Evolutionary conservation across 2,888 invertebrate genomes (phyloP).

Genomic region (Spialia ferax): DNA sequence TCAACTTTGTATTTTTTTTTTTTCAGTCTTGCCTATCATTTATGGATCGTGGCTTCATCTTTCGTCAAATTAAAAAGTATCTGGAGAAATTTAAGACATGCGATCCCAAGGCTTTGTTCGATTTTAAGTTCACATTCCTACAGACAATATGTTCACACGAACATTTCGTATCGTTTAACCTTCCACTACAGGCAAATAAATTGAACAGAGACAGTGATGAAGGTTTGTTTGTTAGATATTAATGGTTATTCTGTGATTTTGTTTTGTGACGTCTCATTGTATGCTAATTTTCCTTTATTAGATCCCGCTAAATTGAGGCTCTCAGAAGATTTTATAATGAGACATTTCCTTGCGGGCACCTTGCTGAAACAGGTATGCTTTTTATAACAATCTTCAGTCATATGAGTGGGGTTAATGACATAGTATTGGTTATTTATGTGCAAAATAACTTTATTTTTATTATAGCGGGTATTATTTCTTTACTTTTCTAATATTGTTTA

Average conservation of each 20-base stretch:
- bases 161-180: constrained; percentile 96
- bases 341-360: constrained; percentile 96
- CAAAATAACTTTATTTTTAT: neutral
- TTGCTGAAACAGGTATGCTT: constrained; percentile 90
- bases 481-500: neutral
- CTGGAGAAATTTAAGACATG: constrained; percentile 94
- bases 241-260: neutral
- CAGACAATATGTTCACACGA: constrained; percentile 97
- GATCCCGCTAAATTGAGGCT: constrained; percentile 87
- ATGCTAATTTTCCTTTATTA: constrained; percentile 52
- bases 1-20: neutral
- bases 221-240: constrained; percentile 56
- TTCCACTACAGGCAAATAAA: constrained; percentile 92
- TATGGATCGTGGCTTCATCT: constrained; percentile 98
- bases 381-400: neutral
- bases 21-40: constrained; percentile 94
- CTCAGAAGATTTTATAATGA: constrained; percentile 94
- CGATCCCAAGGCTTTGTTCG: constrained; percentile 93
- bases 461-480: neutral
- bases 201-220: constrained; percentile 69
- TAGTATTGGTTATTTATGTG: neutral
- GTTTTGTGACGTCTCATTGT: constrained; percentile 36
- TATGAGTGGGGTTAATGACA: neutral
- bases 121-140: constrained; percentile 97
- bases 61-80: constrained; percentile 94